Conservation (phyloP, 2,888 invertebrate genomes). For the Tachina fera region DNA sequence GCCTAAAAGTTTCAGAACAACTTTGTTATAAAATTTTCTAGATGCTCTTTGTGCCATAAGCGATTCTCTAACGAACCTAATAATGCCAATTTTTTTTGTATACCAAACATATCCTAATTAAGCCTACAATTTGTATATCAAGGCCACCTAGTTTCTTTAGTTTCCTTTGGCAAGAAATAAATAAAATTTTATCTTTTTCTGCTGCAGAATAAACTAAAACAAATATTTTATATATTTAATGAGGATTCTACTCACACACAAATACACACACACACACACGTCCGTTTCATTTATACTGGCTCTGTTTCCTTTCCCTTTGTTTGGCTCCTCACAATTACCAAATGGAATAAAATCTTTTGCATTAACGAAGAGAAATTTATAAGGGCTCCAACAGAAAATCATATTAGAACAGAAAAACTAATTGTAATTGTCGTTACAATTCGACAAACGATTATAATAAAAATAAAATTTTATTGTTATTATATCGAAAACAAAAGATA, state of each 20-base stretch:
- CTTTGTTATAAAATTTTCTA: not conserved
- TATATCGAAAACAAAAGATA: constrained; percentile 38
- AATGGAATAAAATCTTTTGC: not conserved
- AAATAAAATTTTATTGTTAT: constrained; percentile 68
- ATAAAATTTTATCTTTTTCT: constrained; percentile 2
- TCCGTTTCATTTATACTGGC: not conserved
- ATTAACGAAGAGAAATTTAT: constrained; percentile 42
- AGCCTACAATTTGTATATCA: constrained; percentile 30
- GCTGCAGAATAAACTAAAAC: constrained; percentile 20
- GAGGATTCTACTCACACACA: constrained; percentile 10
- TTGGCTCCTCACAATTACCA: constrained; percentile 1
- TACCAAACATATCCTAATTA: constrained; percentile 31
- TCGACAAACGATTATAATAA: constrained; percentile 59
- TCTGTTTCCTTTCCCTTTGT: not conserved
- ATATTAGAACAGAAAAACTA: constrained; percentile 45
- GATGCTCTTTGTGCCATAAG: not conserved
- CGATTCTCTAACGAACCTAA: not conserved
- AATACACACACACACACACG: not conserved
- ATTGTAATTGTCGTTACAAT: constrained; percentile 65
- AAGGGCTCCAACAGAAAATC: constrained; percentile 27
- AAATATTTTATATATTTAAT: constrained; percentile 37
- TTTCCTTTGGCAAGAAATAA: constrained; percentile 14
- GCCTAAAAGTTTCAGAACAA: not conserved
- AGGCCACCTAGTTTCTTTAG: constrained; percentile 27
- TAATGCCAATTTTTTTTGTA: constrained; percentile 20